Conservation (phyloP, 2,113 vertebrate genomes). For the Mastomys coucha region DNA sequence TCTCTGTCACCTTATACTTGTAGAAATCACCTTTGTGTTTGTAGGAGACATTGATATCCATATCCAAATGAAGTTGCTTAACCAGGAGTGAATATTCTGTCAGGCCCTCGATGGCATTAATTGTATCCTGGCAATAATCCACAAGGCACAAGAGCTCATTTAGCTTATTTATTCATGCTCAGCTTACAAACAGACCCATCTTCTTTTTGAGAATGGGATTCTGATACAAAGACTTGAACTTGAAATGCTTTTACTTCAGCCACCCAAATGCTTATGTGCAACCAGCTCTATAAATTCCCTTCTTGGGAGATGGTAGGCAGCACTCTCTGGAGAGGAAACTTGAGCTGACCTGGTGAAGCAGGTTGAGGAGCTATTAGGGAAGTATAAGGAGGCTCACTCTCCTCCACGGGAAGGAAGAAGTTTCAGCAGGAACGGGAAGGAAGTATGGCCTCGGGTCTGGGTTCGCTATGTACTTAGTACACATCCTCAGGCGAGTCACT, state of each 20-base stretch:
- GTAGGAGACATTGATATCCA: slow-evolving; percentile 90
- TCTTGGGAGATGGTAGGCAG: neutral
- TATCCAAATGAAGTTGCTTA: slow-evolving; percentile 85
- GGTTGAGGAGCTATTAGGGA: neutral
- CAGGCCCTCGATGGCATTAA: slow-evolving; percentile 92
- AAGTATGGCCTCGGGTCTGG: neutral
- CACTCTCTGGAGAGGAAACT: neutral
- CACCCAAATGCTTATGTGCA: neutral
- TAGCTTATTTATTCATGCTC: neutral
- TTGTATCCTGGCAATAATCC: slow-evolving; percentile 89
- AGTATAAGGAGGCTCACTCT: neutral
- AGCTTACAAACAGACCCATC: neutral
- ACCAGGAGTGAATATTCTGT: slow-evolving; percentile 89
- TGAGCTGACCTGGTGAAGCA: neutral
- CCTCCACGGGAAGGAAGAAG: neutral
- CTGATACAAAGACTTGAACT: neutral
- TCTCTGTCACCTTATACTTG: slow-evolving; percentile 85
- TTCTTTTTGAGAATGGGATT: neutral
- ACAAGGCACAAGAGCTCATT: slow-evolving; percentile 7
- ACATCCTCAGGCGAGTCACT: neutral
- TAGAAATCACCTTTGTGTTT: slow-evolving; percentile 82
- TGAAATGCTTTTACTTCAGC: neutral
- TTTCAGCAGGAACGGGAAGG: neutral
- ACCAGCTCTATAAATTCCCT: neutral
- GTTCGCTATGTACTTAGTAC: too few species aligned